Conservation (phyloP, 2,888 invertebrate species). For the Hirtodrosophila trivittata region DNA sequence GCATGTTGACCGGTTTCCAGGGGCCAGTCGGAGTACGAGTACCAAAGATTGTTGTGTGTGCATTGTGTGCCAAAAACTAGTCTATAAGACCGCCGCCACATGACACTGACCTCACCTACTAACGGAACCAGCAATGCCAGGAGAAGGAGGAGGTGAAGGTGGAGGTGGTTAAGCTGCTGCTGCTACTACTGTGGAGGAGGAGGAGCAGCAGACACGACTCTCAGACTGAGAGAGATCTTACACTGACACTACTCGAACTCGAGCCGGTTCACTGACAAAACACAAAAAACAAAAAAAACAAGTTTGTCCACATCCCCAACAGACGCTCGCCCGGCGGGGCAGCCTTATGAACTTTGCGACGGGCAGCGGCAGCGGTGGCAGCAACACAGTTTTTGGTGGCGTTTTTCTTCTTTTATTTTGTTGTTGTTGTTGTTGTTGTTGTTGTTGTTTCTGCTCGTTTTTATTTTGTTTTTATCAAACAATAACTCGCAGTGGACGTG, state of each 20-base stretch:
- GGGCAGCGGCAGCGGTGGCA: constrained; percentile 42
- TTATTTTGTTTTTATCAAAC: constrained; percentile 56
- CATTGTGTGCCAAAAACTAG: constrained; percentile 66
- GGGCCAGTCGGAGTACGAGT: constrained; percentile 3
- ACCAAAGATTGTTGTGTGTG: constrained; percentile 26
- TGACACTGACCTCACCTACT: constrained; percentile 82
- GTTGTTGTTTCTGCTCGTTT: no score
- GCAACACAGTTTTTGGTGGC: constrained; percentile 18
- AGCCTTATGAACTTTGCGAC: constrained; percentile 56
- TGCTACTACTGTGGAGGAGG: constrained; percentile 1
- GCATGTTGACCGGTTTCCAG: constrained; percentile 46
- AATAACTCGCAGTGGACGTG: constrained; percentile 61
- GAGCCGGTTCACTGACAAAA: constrained; percentile 60
- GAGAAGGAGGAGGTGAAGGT: constrained; percentile 19
- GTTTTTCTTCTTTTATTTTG: no score
- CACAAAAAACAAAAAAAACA: constrained; percentile 57
- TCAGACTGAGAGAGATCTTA: constrained; percentile 24
- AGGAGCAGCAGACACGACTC: constrained; percentile 39
- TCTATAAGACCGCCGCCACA: constrained; percentile 71
- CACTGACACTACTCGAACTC: constrained; percentile 43
- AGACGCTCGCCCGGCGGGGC: constrained; percentile 18
- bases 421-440: no score
- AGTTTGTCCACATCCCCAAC: constrained; percentile 76
- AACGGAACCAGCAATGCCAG: constrained; percentile 63
- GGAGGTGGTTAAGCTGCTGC: background rate